A percentile compares a stretch with the other conserved stretches of the same genome.
Conservation (phyloP, 2,888 invertebrate species). For the Cheilosia vernalis region DNA sequence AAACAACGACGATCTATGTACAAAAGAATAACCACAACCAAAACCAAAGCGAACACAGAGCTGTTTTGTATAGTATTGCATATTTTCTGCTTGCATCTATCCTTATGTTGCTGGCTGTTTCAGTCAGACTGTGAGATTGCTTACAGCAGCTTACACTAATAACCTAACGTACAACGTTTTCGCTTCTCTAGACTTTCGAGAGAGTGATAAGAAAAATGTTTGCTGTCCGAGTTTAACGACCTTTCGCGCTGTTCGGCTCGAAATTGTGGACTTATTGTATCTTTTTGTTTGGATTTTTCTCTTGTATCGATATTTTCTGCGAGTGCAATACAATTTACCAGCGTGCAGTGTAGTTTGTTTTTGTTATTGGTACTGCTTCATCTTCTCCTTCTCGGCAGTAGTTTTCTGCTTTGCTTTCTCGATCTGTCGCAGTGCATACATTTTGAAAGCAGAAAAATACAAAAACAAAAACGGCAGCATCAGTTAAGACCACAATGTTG, state of each 20-base stretch:
- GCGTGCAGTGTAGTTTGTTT: background rate
- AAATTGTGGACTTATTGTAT: slow-evolving; percentile 16
- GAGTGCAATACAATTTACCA: background rate
- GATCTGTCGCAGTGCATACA: slow-evolving; percentile 10
- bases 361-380: background rate
- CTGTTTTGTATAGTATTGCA: slow-evolving; percentile 22
- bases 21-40: slow-evolving; percentile 9
- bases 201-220: slow-evolving; percentile 68
- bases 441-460: background rate
- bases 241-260: slow-evolving; percentile 22
- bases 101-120: background rate
- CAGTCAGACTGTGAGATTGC: slow-evolving; percentile 1
- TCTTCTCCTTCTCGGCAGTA: background rate
- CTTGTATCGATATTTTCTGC: background rate
- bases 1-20: background rate
- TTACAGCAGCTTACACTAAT: slow-evolving; percentile 46
- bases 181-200: slow-evolving; percentile 71
- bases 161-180: slow-evolving; percentile 59
- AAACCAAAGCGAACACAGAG: slow-evolving; percentile 13
- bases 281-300: slow-evolving; percentile 11
- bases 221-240: slow-evolving; percentile 63
- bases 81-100: slow-evolving; percentile 12
- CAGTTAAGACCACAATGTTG: slow-evolving; percentile 11
- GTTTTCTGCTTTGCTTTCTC: slow-evolving; percentile 14
- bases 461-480: slow-evolving; percentile 14